These are phyloP conservation scores for Drosophila merina DNA, from an alignment of 2,888 invertebrate species.

Conservation along the genomic window DNA sequence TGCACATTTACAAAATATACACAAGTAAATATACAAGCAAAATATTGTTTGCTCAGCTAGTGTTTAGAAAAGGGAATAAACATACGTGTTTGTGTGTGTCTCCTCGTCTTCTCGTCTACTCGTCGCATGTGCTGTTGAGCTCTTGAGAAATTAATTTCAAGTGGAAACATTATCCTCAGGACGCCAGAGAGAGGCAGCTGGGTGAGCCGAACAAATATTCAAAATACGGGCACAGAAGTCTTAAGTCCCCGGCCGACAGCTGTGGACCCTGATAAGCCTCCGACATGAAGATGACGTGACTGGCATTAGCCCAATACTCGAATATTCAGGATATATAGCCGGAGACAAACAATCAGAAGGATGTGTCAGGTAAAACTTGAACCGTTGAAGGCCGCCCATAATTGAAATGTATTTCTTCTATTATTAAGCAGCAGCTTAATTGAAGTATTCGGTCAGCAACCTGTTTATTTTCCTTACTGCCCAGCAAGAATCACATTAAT, in stretches of 20 bases:
- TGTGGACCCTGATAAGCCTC: constrained; percentile 68
- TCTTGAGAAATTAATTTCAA: constrained; percentile 80
- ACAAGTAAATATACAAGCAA: constrained; percentile 35
- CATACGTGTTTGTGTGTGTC: constrained; percentile 21
- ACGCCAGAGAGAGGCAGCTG: constrained; percentile 51
- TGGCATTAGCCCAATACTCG: constrained; percentile 26
- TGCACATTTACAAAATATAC: constrained; percentile 63
- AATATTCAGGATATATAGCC: constrained; percentile 1
- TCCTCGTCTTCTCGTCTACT: constrained; percentile 58
- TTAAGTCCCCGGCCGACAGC: constrained; percentile 57
- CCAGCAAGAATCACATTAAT: constrained; percentile 18
- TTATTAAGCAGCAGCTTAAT: constrained; percentile 23
- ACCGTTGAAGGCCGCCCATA: constrained; percentile 9
- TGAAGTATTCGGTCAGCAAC: constrained; percentile 17
- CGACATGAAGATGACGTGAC: constrained; percentile 39
- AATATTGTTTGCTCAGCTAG: constrained; percentile 65
- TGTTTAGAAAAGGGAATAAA: constrained; percentile 69
- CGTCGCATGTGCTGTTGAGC: constrained; percentile 79
- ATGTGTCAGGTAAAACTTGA: constrained; percentile 1
- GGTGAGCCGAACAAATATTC: constrained; percentile 36
- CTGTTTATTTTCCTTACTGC: not conserved
- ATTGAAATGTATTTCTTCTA: constrained; percentile 36
- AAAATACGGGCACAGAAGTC: constrained; percentile 33
- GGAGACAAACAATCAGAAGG: constrained; percentile 12
- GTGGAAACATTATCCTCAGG: constrained; percentile 73